phyloP scores from a whole-genome alignment of 2,113 vertebrate genomes.

The Corythornis vintsioides region DNA sequence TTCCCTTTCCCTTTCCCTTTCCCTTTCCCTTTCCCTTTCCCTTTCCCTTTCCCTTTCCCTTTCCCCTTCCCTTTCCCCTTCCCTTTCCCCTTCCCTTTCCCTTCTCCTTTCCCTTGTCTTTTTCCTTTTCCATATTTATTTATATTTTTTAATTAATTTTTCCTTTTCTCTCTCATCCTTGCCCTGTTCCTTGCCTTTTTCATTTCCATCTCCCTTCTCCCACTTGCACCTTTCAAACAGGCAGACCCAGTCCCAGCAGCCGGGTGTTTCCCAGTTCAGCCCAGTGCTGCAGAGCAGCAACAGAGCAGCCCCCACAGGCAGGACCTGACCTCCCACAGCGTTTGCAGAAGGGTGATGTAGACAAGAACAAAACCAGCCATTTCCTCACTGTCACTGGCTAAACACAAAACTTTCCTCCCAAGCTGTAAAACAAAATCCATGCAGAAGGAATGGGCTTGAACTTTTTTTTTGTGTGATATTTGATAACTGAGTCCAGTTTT shows the following conservation, averaged over 20 bases:
- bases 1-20: fast-evolving
- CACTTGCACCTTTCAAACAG: background rate
- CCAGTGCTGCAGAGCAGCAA: background rate
- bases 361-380: background rate
- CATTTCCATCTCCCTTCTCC: too few species aligned
- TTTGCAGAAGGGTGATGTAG: background rate
- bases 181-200: fast-evolving
- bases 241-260: background rate
- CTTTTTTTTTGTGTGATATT: background rate
- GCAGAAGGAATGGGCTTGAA: background rate
- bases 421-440: background rate
- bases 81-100: fast-evolving
- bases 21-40: fast-evolving
- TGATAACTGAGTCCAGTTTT: background rate
- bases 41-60: fast-evolving
- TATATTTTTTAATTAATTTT: too few species aligned
- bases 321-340: background rate
- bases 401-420: background rate
- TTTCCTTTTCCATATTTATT: background rate
- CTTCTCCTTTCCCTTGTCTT: background rate
- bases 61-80: fast-evolving
- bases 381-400: background rate
- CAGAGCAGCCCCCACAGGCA: too few species aligned
- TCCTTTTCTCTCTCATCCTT: fast-evolving
- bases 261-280: background rate